Percentiles rank a stretch among this genome's conserved stretches.
Conservation (phyloP, 2,113 vertebrate genomes). For the Coreoperca whiteheadi region DNA sequence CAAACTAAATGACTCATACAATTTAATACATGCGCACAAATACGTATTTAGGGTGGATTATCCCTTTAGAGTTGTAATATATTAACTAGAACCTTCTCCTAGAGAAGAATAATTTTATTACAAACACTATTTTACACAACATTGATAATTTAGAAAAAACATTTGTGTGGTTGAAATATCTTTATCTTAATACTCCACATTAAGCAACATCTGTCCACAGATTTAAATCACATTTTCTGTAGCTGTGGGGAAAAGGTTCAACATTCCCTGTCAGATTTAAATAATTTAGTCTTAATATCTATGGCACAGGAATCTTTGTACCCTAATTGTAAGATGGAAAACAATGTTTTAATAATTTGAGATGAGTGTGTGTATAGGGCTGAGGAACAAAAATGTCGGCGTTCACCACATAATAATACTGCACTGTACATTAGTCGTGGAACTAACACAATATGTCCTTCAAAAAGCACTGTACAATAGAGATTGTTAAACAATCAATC, state of each 20-base stretch:
- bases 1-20: background rate
- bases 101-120: constrained; percentile 86
- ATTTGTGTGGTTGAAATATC: constrained; percentile 12
- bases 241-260: constrained; percentile 23
- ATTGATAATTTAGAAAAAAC: background rate
- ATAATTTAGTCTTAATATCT: constrained; percentile 23
- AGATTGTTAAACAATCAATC: constrained; percentile 12
- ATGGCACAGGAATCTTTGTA: constrained; percentile 10
- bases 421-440: constrained; percentile 48
- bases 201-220: constrained; percentile 1
- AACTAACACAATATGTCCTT: constrained; percentile 44
- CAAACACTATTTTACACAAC: constrained; percentile 33
- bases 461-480: constrained; percentile 40
- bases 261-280: constrained; percentile 14
- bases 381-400: constrained; percentile 33
- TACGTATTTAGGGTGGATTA: background rate
- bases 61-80: constrained; percentile 12
- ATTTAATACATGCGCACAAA: background rate
- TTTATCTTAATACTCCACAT: constrained; percentile 9
- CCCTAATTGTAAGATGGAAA: constrained; percentile 22
- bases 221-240: constrained; percentile 26
- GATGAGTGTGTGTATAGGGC: constrained; percentile 37
- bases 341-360: constrained; percentile 15
- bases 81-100: constrained; percentile 85
- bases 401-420: constrained; percentile 51